Conservation (phyloP, 2,797 vertebrate species). For the Paratrypauchen microcephalus region DNA sequence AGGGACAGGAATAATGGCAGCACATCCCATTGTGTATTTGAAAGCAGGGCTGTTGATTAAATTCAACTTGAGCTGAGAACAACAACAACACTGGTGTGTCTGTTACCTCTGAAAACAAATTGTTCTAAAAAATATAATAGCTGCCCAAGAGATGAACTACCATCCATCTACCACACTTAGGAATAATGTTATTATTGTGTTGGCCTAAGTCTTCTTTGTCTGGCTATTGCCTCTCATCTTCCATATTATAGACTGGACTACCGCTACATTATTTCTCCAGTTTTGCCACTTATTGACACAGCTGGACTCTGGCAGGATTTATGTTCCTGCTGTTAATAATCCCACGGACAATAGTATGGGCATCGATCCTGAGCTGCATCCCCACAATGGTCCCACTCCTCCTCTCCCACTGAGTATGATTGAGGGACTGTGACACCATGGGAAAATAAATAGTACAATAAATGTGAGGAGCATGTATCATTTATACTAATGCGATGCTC, state of each 20-base stretch:
- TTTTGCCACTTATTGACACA: slow-evolving; percentile 60
- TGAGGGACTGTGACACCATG: slow-evolving; percentile 38
- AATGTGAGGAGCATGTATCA: slow-evolving; percentile 45
- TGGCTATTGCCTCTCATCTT: slow-evolving; percentile 11
- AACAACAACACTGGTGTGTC: slow-evolving; percentile 19
- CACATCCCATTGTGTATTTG: slow-evolving; percentile 33
- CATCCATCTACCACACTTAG: neutral
- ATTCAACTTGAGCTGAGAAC: slow-evolving; percentile 24
- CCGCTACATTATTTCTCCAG: slow-evolving; percentile 8
- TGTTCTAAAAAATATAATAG: slow-evolving; percentile 11
- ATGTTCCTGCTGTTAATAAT: slow-evolving; percentile 60
- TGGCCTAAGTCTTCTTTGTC: slow-evolving; percentile 9
- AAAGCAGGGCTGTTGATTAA: slow-evolving; percentile 36
- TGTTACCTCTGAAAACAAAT: slow-evolving; percentile 14
- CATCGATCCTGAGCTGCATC: slow-evolving; percentile 58
- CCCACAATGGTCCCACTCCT: slow-evolving; percentile 13
- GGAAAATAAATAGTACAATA: slow-evolving; percentile 45
- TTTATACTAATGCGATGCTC: slow-evolving; percentile 41
- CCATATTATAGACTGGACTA: slow-evolving; percentile 5
- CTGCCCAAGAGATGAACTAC: neutral
- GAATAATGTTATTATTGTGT: slow-evolving; percentile 6
- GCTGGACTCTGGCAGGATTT: slow-evolving; percentile 52
- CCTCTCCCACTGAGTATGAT: slow-evolving; percentile 43
- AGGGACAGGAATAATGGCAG: slow-evolving; percentile 14
- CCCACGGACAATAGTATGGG: slow-evolving; percentile 44